Evolutionary conservation across 2,888 invertebrate genomes (phyloP).

Genomic region (Drepanosiphum platanoidis): DNA sequence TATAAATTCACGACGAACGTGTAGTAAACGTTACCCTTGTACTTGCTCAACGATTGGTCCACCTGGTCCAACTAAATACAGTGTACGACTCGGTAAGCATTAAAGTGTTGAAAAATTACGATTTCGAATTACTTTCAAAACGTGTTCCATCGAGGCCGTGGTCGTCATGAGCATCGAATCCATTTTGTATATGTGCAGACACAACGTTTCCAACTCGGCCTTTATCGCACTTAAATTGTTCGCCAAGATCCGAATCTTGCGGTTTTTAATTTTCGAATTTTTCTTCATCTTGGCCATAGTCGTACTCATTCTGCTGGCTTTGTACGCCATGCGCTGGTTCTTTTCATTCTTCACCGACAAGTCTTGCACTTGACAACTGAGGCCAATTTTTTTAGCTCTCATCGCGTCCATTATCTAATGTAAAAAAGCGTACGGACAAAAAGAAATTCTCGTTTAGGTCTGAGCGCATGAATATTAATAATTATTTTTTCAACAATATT

Average conservation of each 20-base stretch:
- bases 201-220: slow-evolving; percentile 40
- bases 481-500: too few relatives aligned
- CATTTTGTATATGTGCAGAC: slow-evolving; percentile 52
- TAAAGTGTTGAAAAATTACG: neutral
- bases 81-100: too few relatives aligned
- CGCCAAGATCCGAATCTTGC: slow-evolving; percentile 3
- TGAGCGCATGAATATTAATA: neutral
- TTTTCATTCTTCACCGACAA: slow-evolving; percentile 11
- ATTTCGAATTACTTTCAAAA: slow-evolving; percentile 25
- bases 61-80: slow-evolving; percentile 25
- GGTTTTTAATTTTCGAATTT: slow-evolving; percentile 6
- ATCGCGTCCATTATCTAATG: slow-evolving; percentile 45
- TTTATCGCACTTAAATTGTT: slow-evolving; percentile 45
- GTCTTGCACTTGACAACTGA: slow-evolving; percentile 25
- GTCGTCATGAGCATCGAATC: slow-evolving; percentile 51
- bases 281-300: neutral
- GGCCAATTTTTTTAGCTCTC: slow-evolving; percentile 15
- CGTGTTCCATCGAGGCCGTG: slow-evolving; percentile 23
- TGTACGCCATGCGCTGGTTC: neutral
- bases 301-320: neutral
- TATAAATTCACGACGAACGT: slow-evolving; percentile 38
- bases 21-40: slow-evolving; percentile 47
- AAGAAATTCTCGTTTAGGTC: neutral
- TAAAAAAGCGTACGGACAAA: neutral
- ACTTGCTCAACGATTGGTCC: slow-evolving; percentile 34